phyloP scores from a whole-genome alignment of 2,113 vertebrate genomes.

The Tetraodon nigroviridis region DNA sequence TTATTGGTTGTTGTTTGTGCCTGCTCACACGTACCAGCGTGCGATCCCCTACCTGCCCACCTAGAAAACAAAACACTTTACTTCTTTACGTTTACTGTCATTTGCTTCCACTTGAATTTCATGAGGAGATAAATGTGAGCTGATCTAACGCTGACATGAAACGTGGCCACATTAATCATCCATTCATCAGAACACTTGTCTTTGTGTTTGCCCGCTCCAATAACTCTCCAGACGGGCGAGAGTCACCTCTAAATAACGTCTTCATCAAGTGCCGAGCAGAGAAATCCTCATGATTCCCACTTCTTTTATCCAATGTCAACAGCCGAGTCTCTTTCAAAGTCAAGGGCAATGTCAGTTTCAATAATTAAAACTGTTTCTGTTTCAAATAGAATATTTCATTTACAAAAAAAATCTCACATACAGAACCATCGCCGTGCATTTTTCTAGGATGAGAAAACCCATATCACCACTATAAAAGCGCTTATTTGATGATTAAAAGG shows the following conservation, averaged over 20 bases:
- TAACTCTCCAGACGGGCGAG: constrained; percentile 29
- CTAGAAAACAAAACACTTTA: not conserved
- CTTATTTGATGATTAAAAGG: constrained; percentile 1
- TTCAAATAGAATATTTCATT: constrained; percentile 75
- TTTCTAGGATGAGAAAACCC: too few species aligned
- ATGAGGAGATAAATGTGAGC: constrained; percentile 24
- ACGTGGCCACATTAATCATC: constrained; percentile 37
- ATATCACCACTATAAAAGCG: too few species aligned
- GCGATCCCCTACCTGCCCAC: too few species aligned
- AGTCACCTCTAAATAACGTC: constrained; percentile 53
- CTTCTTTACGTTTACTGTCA: constrained; percentile 38
- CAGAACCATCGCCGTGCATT: not conserved
- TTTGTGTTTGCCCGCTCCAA: constrained; percentile 44
- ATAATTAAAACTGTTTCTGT: constrained; percentile 69
- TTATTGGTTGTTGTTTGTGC: too few species aligned
- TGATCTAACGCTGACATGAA: constrained; percentile 21
- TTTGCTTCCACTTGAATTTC: constrained; percentile 42
- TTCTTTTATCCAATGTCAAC: constrained; percentile 46
- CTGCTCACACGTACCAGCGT: too few species aligned
- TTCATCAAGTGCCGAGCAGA: constrained; percentile 20
- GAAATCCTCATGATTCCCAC: constrained; percentile 15
- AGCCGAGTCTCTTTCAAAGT: constrained; percentile 47
- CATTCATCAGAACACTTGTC: constrained; percentile 51
- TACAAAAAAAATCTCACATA: constrained; percentile 31
- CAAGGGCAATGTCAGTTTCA: constrained; percentile 50